These are phyloP conservation scores for Butastur rufipennis DNA, from an alignment of 2,113 vertebrate species.

Conservation along the genomic window DNA sequence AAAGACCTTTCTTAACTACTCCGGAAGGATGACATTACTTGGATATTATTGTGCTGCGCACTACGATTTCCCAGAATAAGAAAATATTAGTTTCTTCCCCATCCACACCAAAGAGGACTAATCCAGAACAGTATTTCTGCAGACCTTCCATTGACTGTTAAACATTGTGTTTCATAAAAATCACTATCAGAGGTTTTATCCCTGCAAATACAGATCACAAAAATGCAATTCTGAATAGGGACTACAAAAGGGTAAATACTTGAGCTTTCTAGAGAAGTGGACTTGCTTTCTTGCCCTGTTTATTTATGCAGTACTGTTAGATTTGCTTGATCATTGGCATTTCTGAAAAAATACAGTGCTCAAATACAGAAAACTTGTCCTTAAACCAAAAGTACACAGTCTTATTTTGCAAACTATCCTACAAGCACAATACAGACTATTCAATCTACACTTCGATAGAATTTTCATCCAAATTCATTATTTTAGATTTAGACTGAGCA, in stretches of 20 bases:
- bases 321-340: background rate
- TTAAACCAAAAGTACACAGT: background rate
- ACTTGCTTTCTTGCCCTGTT: background rate
- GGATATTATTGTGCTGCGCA: rapidly evolving
- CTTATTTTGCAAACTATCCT: background rate
- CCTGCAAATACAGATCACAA: background rate
- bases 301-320: background rate
- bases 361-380: background rate
- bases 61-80: background rate
- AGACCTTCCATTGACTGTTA: background rate
- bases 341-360: background rate
- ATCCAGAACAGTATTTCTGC: background rate
- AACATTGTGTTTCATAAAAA: background rate
- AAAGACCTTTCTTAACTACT: background rate
- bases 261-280: background rate
- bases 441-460: background rate
- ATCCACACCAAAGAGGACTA: background rate
- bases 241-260: background rate
- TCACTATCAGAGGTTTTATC: background rate
- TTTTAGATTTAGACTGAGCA: background rate
- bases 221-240: background rate
- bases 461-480: background rate
- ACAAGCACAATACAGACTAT: background rate
- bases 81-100: background rate
- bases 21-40: background rate